Conservation (phyloP, 2,888 invertebrate genomes). For the Tinea semifulvella region DNA sequence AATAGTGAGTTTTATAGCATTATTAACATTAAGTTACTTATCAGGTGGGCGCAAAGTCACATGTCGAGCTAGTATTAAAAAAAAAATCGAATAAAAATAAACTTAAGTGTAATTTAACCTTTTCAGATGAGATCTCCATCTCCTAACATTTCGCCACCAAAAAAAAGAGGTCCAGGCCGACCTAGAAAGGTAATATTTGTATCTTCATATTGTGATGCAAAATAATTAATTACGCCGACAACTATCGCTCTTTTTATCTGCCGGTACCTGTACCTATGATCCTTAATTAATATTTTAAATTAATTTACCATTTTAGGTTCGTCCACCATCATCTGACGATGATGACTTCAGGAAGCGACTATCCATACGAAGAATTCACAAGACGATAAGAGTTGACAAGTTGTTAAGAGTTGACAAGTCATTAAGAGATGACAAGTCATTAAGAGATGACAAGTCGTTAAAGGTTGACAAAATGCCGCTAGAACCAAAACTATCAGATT, state of each 20-base stretch:
- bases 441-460: too few relatives aligned
- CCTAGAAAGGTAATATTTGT: slow-evolving; percentile 55
- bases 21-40: too few relatives aligned
- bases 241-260: neutral
- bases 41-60: too few relatives aligned
- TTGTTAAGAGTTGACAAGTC: too few relatives aligned
- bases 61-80: too few relatives aligned
- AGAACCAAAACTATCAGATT: slow-evolving; percentile 26
- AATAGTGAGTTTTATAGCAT: slow-evolving; percentile 39
- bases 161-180: slow-evolving; percentile 51
- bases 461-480: slow-evolving; percentile 31
- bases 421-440: too few relatives aligned
- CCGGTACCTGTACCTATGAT: neutral
- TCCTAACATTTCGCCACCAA: slow-evolving; percentile 37
- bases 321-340: slow-evolving; percentile 50
- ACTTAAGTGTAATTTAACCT: too few relatives aligned
- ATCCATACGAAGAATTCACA: too few relatives aligned
- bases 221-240: too few relatives aligned
- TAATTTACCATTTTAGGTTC: slow-evolving; percentile 29
- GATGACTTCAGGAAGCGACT: slow-evolving; percentile 31
- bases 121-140: slow-evolving; percentile 39
- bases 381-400: too few relatives aligned
- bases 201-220: too few relatives aligned
- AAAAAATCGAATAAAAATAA: neutral
- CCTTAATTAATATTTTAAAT: slow-evolving; percentile 1